phyloP scores from a whole-genome alignment of 2,888 invertebrate species.

The Dioctria linearis region DNA sequence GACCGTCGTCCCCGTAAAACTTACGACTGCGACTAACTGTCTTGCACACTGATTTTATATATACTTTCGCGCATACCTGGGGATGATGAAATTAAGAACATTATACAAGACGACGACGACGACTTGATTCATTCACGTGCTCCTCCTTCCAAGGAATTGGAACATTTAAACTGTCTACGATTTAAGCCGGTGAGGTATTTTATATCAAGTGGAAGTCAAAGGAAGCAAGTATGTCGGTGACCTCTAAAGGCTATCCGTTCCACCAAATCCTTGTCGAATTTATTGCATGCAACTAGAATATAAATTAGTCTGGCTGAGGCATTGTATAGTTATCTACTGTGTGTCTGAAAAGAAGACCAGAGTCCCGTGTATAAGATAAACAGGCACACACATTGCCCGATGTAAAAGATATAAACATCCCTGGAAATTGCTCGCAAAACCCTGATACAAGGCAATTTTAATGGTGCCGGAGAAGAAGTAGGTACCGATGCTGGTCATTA shows the following conservation, averaged over 20 bases:
- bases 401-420: slow-evolving; percentile 35
- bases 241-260: slow-evolving; percentile 40
- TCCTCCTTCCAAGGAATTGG: neutral
- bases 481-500: slow-evolving; percentile 22
- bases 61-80: neutral
- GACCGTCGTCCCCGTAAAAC: neutral
- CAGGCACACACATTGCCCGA: slow-evolving; percentile 23
- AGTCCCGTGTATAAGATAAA: slow-evolving; percentile 24
- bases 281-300: slow-evolving; percentile 44
- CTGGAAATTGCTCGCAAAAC: slow-evolving; percentile 29
- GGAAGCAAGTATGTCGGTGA: slow-evolving; percentile 10
- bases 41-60: neutral
- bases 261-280: slow-evolving; percentile 48
- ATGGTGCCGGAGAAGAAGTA: neutral
- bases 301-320: slow-evolving; percentile 41
- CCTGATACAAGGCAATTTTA: slow-evolving; percentile 22
- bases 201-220: slow-evolving; percentile 25
- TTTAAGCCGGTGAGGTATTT: slow-evolving; percentile 18
- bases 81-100: slow-evolving; percentile 9
- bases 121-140: neutral
- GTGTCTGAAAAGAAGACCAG: slow-evolving; percentile 30
- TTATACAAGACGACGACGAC: too few relatives aligned
- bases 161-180: slow-evolving; percentile 23
- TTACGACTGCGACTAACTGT: neutral
- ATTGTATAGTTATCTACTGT: slow-evolving; percentile 36